Percentiles rank a stretch among this genome's conserved stretches.
These are phyloP conservation scores for Scomber scombrus DNA, from an alignment of 2,113 vertebrate species.

Conservation along the genomic window DNA sequence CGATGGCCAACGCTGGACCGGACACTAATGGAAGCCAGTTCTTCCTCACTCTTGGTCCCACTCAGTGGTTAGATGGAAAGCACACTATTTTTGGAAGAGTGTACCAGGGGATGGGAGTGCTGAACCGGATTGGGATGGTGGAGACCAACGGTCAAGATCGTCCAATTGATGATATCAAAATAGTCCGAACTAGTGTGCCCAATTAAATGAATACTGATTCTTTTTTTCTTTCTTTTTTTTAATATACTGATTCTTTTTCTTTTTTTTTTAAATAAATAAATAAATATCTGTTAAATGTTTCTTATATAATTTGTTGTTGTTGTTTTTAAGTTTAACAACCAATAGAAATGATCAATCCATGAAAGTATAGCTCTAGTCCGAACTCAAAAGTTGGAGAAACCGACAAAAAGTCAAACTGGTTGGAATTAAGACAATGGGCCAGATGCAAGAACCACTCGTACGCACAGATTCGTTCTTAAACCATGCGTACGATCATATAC, in stretches of 20 bases:
- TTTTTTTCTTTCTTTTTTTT: constrained; percentile 15
- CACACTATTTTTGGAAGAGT: constrained; percentile 96
- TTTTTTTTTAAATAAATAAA: constrained; percentile 53
- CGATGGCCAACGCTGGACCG: constrained; percentile 96
- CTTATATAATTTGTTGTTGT: background rate
- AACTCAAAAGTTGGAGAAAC: background rate
- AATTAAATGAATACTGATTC: constrained; percentile 68
- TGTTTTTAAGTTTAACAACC: background rate
- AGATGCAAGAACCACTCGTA: too few relatives aligned
- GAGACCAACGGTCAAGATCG: constrained; percentile 95
- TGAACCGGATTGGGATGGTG: constrained; percentile 95
- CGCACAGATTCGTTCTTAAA: too few relatives aligned
- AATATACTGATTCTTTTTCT: constrained; percentile 4
- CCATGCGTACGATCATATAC: too few relatives aligned
- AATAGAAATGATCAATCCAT: background rate
- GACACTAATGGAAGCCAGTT: constrained; percentile 98
- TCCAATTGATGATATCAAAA: constrained; percentile 92
- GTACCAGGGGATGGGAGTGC: constrained; percentile 90
- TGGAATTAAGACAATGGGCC: background rate
- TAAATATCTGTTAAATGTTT: constrained; percentile 42
- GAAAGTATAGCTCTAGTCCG: background rate
- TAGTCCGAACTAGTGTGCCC: constrained; percentile 86
- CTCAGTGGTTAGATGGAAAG: constrained; percentile 96
- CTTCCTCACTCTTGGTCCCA: constrained; percentile 92
- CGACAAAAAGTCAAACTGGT: background rate